These are phyloP conservation scores for Athene cunicularia DNA, from an alignment of 2,113 vertebrate genomes.

Conservation along the genomic window DNA sequence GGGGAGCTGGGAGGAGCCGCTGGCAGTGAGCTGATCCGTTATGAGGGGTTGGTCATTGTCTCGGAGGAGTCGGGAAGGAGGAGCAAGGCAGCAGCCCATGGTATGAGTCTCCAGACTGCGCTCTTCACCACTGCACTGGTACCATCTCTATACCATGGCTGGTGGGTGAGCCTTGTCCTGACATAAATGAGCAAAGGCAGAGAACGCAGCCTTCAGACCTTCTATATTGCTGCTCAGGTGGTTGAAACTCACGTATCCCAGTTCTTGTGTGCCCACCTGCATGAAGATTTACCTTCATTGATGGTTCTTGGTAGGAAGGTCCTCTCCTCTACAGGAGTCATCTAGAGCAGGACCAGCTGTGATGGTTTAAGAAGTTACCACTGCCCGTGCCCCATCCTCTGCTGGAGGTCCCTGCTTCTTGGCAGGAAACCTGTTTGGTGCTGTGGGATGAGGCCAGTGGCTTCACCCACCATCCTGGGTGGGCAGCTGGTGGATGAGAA, in stretches of 20 bases:
- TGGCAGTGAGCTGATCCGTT: not conserved
- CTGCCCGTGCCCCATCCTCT: not conserved
- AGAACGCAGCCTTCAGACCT: not conserved
- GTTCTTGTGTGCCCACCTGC: not conserved
- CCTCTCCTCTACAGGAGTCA: not conserved
- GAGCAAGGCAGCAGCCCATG: not conserved
- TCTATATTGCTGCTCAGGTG: not conserved
- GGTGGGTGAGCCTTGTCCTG: accelerated
- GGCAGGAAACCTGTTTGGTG: not conserved
- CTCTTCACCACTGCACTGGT: not conserved
- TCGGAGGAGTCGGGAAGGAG: not conserved
- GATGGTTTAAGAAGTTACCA: not conserved
- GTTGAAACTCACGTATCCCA: not conserved
- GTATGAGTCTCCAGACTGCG: not conserved
- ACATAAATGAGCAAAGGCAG: not conserved
- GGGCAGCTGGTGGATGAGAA: not conserved
- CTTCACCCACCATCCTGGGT: not conserved
- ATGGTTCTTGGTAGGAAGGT: not conserved
- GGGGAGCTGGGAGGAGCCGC: not conserved
- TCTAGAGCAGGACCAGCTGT: not conserved
- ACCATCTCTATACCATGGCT: not conserved
- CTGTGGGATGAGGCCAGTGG: not conserved
- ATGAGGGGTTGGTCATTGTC: not conserved
- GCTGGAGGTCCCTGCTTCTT: not conserved
- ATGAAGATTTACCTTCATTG: not conserved